These are phyloP conservation scores for Chunga burmeisteri DNA, from an alignment of 2,113 vertebrate genomes.

Conservation along the genomic window DNA sequence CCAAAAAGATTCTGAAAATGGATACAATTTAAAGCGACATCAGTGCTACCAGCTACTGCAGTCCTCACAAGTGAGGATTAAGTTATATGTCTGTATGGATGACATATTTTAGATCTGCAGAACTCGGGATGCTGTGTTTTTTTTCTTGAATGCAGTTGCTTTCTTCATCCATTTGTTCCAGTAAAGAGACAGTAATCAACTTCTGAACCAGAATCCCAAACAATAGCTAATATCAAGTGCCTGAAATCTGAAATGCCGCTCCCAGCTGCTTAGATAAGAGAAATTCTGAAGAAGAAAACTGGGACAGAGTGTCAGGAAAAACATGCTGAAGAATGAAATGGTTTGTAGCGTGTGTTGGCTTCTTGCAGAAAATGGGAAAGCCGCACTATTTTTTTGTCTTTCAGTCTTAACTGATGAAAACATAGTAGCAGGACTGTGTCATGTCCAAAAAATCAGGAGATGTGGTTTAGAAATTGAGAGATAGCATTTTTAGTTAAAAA, in stretches of 20 bases:
- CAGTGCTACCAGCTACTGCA: neutral
- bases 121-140: constrained; percentile 11
- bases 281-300: neutral
- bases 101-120: constrained; percentile 43
- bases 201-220: constrained; percentile 1
- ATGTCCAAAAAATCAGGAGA: neutral
- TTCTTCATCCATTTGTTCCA: constrained; percentile 29
- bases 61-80: constrained; percentile 29
- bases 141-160: constrained; percentile 13
- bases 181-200: constrained; percentile 43
- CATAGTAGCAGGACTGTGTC: neutral
- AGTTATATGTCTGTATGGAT: constrained; percentile 7
- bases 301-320: neutral
- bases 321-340: neutral
- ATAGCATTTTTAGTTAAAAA: neutral
- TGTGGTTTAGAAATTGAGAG: neutral
- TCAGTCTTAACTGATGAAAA: neutral
- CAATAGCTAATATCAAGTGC: neutral
- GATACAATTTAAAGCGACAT: neutral
- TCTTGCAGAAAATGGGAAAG: neutral
- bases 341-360: neutral
- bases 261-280: neutral
- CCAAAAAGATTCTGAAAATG: neutral
- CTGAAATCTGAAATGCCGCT: constrained; percentile 4
- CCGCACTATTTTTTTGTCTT: neutral